Base-by-base conservation (phyloP, 2,113 vertebrate species). In the Xiphophorus hellerii region DNA sequence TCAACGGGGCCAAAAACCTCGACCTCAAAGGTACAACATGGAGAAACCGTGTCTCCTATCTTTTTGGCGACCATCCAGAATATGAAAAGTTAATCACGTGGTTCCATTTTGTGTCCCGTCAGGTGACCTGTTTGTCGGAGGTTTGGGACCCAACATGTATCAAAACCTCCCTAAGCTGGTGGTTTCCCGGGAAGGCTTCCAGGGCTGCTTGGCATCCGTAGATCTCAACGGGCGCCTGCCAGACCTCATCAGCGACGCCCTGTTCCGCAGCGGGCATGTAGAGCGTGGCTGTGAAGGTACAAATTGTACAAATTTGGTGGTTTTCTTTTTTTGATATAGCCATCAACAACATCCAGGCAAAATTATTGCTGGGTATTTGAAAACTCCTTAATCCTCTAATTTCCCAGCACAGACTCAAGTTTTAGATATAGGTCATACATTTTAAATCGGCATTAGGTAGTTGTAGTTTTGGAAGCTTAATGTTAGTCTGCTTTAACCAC, bases 281-380 rank as follows among this genome's bases (percentile, higher is more conserved):
- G 98, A 99, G 60, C 96, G 97, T 1, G 97, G 97, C 89, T 99
- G 98, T 3, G 98, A 99, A 97, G 98, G 98, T 99, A 97, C 71
- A 54, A 69, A 87, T 76, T 71, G 58, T 58, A 25, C n/a, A 11
- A 28, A 54, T 54, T 2, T 54, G 17, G 7, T 6, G 20, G 20
- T 54, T 54, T 22, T 5, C 1, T 54, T 11, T 58, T n/a, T 11
- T 10, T 3, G 25, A 22, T n/a, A 4, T 8, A 58, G 25, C 48
- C 5, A 22, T 25, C 48, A 51, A 22, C 51, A 22, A n/a, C 25
- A 10, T n/a, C 25, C 25, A 6, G 22, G 22, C 7, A 58, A n/a
- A 58, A 58, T 58, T n/a, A 8, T 58, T 25, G 22, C 22, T 25
- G 51, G 25, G 9, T n/a, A 58, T 58, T 58, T 58, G 51, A 25